Evolutionary conservation across 1,140 invertebrate genomes (phyloP), one percentile per base, ranked within the genome.

Genomic region (Drosophila navojoa): DNA sequence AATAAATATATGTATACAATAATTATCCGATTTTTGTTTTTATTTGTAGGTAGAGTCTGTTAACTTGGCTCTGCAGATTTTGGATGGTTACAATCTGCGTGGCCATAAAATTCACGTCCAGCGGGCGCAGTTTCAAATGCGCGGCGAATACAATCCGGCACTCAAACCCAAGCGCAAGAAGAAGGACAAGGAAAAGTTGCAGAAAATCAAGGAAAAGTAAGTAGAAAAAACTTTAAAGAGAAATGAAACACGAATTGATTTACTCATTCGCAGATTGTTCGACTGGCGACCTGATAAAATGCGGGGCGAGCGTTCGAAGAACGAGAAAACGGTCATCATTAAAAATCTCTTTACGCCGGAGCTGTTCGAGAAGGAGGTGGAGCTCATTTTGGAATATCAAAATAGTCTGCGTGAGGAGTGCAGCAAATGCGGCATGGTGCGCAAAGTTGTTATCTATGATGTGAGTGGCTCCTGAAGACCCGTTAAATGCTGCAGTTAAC

Each of bases 271-370:
- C 19, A 97, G 96, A 90, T 92, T 99, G 38, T 98, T 99, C 91
- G 98, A 98, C 91, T 99, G 99, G 99, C 94, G 96, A 79, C 98
- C 98, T 3, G 98, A 99, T 71, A 97, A 97, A 92, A 93, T 97
- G 80, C 92, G 95, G 27, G 97, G 96, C 1, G 96, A 97, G 82
- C 94, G 98, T 55, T 93, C 95, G 0, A 98, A 98, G 90, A 95
- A 96, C 91, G 98, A 99, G 90, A 96, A 95, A 82, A 95, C 97
- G 47, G 97, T 99, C 1, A 96, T 99, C 38, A 94, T 99, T 0
- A 98, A 98, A 89, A 99, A 99, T 93, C 94, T 99, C 25, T 99
- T 99, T 93, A 95, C 96, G 62, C 96, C 98, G 0, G 94, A 95
- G 71, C 95, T 98, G 77, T 99, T 99, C 93, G 97, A 98, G 92